Conservation (phyloP, 2,888 invertebrate genomes). For the Polia nebulosa region DNA sequence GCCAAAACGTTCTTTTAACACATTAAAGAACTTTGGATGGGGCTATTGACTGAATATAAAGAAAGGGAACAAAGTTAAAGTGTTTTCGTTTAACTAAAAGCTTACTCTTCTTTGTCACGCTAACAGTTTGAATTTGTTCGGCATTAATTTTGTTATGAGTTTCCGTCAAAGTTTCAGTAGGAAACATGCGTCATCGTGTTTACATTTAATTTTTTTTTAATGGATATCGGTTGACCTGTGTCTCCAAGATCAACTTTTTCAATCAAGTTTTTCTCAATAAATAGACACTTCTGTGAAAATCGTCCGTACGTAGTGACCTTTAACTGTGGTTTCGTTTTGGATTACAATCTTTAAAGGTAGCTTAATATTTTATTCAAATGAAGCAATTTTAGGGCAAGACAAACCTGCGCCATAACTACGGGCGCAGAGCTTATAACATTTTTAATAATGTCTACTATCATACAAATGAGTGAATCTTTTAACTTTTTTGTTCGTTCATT, state of each 20-base stretch:
- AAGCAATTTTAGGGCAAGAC: not conserved
- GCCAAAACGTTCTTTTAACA: conserved; percentile 59
- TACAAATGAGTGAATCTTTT: conserved; percentile 52
- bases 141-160: conserved; percentile 60
- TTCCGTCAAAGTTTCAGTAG: conserved; percentile 44
- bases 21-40: conserved; percentile 67
- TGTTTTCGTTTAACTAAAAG: conserved; percentile 68
- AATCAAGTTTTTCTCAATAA: conserved; percentile 21
- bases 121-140: conserved; percentile 50
- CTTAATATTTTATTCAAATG: conserved; percentile 5
- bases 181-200: conserved; percentile 5
- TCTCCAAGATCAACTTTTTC: conserved; percentile 2
- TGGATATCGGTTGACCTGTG: conserved; percentile 5
- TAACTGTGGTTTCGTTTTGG: not conserved
- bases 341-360: conserved; percentile 1
- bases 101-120: conserved; percentile 74
- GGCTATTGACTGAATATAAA: conserved; percentile 67
- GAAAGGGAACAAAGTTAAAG: conserved; percentile 69
- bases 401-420: not conserved
- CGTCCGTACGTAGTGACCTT: conserved; percentile 28
- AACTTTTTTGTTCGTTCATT: conserved; percentile 59
- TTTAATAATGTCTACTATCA: conserved; percentile 24
- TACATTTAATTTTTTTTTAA: conserved; percentile 2
- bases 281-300: conserved; percentile 23
- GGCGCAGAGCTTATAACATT: not conserved